Conservation (phyloP, 2,888 invertebrate genomes). For the Hermaeophaga mercurialis region DNA sequence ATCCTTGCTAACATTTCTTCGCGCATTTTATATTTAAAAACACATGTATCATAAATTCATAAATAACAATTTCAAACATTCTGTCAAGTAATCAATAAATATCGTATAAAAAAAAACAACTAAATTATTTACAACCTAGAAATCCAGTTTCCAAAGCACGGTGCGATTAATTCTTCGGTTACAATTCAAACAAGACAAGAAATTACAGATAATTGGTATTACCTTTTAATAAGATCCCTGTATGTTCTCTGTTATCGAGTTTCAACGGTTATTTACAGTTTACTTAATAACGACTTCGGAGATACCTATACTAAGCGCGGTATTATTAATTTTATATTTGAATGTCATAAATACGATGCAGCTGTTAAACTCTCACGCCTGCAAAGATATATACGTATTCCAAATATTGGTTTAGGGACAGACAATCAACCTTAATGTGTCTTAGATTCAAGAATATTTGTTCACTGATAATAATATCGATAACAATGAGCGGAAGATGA, state of each 20-base stretch:
- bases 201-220: conserved; percentile 37
- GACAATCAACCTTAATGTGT: conserved; percentile 46
- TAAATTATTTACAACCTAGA: conserved; percentile 15
- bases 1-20: too few relatives aligned
- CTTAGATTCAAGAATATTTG: conserved; percentile 46
- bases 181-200: conserved; percentile 34
- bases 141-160: conserved; percentile 11
- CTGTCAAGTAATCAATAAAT: too few relatives aligned
- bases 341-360: conserved; percentile 46
- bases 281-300: conserved; percentile 41
- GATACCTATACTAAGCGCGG: conserved; percentile 36
- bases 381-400: conserved; percentile 44
- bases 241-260: conserved; percentile 39
- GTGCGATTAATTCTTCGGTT: conserved; percentile 32
- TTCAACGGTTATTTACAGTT: conserved; percentile 40
- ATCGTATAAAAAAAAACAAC: too few relatives aligned
- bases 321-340: conserved; percentile 45
- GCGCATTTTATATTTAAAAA: too few relatives aligned
- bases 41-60: too few relatives aligned
- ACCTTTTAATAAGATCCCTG: conserved; percentile 37
- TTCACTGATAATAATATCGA: conserved; percentile 44
- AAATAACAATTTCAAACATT: too few relatives aligned
- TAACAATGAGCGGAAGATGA: conserved; percentile 43
- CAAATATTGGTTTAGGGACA: conserved; percentile 49
- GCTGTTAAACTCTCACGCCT: conserved; percentile 47